Percentiles rank a stretch among this genome's conserved stretches.
Conservation (phyloP, 2,888 invertebrate genomes). For the Spatulosminthurus flaviceps region DNA sequence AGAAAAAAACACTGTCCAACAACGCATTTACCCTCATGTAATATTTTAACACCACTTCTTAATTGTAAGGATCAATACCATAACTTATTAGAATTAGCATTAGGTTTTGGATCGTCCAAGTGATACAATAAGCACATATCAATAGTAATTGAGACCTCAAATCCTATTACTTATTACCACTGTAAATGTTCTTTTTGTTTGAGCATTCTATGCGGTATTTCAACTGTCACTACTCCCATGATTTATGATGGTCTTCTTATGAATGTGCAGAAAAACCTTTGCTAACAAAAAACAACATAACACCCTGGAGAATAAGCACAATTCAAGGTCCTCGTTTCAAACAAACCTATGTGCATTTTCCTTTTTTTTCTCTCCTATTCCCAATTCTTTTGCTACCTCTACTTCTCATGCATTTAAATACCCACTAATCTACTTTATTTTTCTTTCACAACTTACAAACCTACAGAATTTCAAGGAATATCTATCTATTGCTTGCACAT, state of each 20-base stretch:
- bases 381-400: no score
- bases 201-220: neutral
- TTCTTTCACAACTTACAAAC: neutral
- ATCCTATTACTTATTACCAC: no score
- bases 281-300: neutral
- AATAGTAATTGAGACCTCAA: constrained; percentile 8
- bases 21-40: no score
- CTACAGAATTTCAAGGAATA: neutral
- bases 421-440: neutral
- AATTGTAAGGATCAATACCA: neutral
- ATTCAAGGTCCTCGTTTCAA: neutral
- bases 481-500: neutral
- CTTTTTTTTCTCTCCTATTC: neutral
- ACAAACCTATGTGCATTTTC: neutral
- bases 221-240: constrained; percentile 12
- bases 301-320: neutral
- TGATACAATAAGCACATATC: neutral
- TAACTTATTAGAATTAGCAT: neutral
- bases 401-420: no score
- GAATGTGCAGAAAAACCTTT: neutral
- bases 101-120: neutral
- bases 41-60: no score
- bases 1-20: no score
- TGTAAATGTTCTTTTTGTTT: constrained; percentile 6
- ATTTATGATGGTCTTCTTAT: neutral